Conservation (phyloP, 1,140 invertebrate species). For the Drosophila takahashii region DNA sequence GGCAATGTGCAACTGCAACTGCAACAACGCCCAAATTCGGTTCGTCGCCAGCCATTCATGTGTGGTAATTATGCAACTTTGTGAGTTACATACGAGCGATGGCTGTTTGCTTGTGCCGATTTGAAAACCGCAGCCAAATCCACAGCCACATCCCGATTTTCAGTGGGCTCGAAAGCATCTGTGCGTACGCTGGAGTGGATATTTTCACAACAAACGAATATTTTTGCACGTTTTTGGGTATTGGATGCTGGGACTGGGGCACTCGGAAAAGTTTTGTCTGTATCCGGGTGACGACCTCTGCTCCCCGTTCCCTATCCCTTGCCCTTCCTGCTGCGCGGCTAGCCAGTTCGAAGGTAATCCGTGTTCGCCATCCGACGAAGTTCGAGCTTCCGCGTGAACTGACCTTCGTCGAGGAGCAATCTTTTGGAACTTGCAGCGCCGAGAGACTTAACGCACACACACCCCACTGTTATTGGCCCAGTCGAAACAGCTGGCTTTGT, state of each 20-base stretch:
- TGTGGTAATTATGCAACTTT: constrained; percentile 60
- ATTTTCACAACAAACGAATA: constrained; percentile 47
- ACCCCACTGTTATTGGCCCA: neutral
- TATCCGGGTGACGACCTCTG: constrained; percentile 44
- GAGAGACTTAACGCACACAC: constrained; percentile 51
- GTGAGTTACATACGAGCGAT: constrained; percentile 16
- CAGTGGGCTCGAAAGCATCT: constrained; percentile 35
- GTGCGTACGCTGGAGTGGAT: constrained; percentile 4
- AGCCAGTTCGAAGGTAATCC: constrained; percentile 22
- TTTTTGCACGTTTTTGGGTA: constrained; percentile 40
- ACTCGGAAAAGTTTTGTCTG: constrained; percentile 61
- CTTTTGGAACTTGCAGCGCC: constrained; percentile 47
- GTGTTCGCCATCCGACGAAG: constrained; percentile 37
- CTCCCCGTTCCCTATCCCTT: neutral
- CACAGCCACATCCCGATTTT: constrained; percentile 7
- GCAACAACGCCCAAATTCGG: constrained; percentile 48
- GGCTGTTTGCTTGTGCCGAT: constrained; percentile 26
- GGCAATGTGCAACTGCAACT: constrained; percentile 9
- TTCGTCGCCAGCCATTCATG: constrained; percentile 27
- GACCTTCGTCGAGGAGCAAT: constrained; percentile 66
- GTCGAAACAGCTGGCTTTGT: constrained; percentile 61
- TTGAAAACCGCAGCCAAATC: constrained; percentile 2
- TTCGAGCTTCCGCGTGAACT: constrained; percentile 73
- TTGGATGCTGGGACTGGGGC: constrained; percentile 52
- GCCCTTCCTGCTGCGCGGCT: constrained; percentile 14